Evolutionary conservation across 2,797 vertebrate species (phyloP), one percentile per base, ranked within the genome.

Genomic region (Dicrostonyx torquatus): DNA sequence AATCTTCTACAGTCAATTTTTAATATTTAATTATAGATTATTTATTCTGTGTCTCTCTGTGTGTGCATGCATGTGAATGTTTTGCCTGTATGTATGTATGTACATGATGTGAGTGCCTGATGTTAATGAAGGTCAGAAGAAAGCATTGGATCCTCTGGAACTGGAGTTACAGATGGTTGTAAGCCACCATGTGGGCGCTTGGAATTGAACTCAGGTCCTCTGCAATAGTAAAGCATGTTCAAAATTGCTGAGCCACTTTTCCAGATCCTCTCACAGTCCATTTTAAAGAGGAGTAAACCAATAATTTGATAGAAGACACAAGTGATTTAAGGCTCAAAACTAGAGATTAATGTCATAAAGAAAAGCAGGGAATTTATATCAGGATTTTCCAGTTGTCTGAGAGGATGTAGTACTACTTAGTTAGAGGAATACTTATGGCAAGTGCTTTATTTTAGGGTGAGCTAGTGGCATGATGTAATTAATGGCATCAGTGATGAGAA

Each of bases 231-330:
- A 62, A 5, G 17, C 15, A 62, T 83, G 37, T 17, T 83, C 2
- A 7, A 31, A 45, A 34, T 10, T 34, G 9, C 29, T 83, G 10
- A 64, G 26, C 40, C 58, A 64, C 45, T 83, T 83, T 15, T 34
- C 17, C 31, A 45, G 60, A 20, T 17, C n/a, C 13, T 18, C 12
- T 29, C 29, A 50, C 18, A 92, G 20, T n/a, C 60, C 26, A 48
- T 79, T 87, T 80, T 80, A 88, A 48, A 84, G 31, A 95, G 12
- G 10, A 76, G 10, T 73, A 87, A 94, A 91, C 73, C 7, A 43
- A 95, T 43, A 91, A 66, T 40, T 60, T 66, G 13, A 43, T 87
- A 80, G 29, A 89, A 94, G 13, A 85, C 58, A 93, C 78, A 84
- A 87, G 20, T 77, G 72, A 95, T 17, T 34, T n/a, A 18, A 95